Conservation (phyloP, 2,113 vertebrate species). For the Morone saxatilis region DNA sequence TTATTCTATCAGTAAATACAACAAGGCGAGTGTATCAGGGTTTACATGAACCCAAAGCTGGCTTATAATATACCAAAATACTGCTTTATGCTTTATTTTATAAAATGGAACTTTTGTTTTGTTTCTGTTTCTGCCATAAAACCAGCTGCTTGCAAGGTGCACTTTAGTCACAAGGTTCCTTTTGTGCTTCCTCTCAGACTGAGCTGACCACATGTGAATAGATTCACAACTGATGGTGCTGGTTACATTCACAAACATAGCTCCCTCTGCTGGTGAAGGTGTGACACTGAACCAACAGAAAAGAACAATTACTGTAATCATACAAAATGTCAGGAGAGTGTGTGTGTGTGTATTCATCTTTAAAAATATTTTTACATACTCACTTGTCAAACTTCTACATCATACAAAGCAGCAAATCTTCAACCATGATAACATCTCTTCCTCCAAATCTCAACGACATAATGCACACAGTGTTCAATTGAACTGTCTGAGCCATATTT, state of each 20-base stretch:
- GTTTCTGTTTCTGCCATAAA: slow-evolving; percentile 28
- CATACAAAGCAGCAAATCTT: background rate
- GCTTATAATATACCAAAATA: background rate
- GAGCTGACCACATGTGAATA: slow-evolving; percentile 54
- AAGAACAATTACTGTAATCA: no score
- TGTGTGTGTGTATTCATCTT: no score
- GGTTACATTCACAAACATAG: background rate
- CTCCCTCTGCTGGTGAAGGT: slow-evolving; percentile 55
- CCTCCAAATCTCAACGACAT: background rate
- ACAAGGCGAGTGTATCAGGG: background rate
- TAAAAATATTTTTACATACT: background rate
- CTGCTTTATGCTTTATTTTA: background rate
- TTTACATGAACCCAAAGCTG: background rate
- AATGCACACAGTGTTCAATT: background rate
- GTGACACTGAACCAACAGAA: background rate
- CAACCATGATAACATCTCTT: background rate
- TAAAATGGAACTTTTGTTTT: slow-evolving; percentile 8
- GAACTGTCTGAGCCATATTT: background rate
- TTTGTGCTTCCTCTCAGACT: slow-evolving; percentile 62
- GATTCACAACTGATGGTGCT: background rate
- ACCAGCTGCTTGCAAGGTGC: slow-evolving; percentile 73
- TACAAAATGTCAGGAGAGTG: no score
- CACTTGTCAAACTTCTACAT: background rate
- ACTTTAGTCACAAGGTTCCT: slow-evolving; percentile 58
- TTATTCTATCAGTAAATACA: slow-evolving; percentile 1